Evolutionary conservation across 2,888 invertebrate species (phyloP), one percentile per base, ranked within the genome.

Genomic region (Balanococcus diminutus): DNA sequence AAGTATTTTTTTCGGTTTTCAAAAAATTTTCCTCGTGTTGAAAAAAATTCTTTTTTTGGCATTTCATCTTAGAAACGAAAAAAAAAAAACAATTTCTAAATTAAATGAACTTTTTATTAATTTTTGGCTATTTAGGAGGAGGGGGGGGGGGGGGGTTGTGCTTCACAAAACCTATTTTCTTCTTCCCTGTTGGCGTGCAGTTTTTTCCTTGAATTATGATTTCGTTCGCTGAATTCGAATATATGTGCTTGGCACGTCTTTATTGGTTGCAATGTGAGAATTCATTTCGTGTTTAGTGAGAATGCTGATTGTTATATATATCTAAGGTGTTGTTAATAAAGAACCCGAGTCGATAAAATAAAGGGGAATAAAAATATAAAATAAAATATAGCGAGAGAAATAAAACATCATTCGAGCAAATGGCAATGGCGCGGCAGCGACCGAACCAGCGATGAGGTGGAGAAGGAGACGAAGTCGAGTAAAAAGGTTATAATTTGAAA

Each of bases 401-500:
- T 22, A 22, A 56, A 56, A 61, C 25, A 61, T n/a, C n/a, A n/a
- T n/a, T n/a, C n/a, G n/a, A n/a, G n/a, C n/a, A n/a, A n/a, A n/a
- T n/a, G n/a, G n/a, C n/a, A n/a, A n/a, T n/a, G n/a, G n/a, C 25
- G 11, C 1, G 4, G 25, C 22, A 67, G 3, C 3, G 28, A 67
- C 14, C 25, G 28, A 67, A 16, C 28, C 28, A 25, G 16, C 9
- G 28, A 67, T n/a, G n/a, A n/a, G n/a, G n/a, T n/a, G n/a, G n/a
- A n/a, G n/a, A n/a, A n/a, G n/a, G 28, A 67, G 25, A 67, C n/a
- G 67, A 28, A 25, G 32, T 36, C 19, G 75, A 82, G 19, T 56
- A 32, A 82, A 82, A 51, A 82, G n/a, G 75, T 85, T 85, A 85
- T 85, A 85, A 85, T 85, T 85, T 79, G 75, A 85, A 85, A 75